A percentile compares a stretch with the other conserved stretches of the same genome.
phyloP scores from a whole-genome alignment of 2,797 vertebrate species.

The Neosalanx taihuensis region DNA sequence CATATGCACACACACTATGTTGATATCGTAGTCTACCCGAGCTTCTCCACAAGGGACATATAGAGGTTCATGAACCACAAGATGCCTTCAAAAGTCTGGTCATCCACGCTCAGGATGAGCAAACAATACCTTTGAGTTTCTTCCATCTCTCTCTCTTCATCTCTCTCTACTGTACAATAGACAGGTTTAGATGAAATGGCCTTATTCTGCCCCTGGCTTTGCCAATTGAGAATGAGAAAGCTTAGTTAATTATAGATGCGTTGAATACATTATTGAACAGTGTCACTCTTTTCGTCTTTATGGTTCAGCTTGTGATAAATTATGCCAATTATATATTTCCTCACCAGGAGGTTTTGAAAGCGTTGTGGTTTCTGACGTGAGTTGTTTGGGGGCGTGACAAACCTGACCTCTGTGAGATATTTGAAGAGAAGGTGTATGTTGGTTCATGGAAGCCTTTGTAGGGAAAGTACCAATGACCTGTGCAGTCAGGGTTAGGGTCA shows the following conservation, averaged over 20 bases:
- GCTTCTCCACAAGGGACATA: not conserved
- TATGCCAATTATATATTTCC: constrained; percentile 90
- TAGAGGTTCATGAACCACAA: not conserved
- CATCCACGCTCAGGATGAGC: no score
- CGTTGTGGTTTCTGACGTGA: constrained; percentile 64
- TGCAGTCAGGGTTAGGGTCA: constrained; percentile 54
- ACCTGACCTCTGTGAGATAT: constrained; percentile 55
- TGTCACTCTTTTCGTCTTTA: constrained; percentile 90
- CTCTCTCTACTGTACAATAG: constrained; percentile 45
- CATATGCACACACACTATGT: no score
- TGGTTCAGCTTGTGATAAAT: constrained; percentile 90
- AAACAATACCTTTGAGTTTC: no score
- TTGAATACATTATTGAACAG: constrained; percentile 91
- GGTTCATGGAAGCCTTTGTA: constrained; percentile 41
- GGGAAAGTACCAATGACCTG: constrained; percentile 41
- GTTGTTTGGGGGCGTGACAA: constrained; percentile 69
- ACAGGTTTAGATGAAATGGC: constrained; percentile 69
- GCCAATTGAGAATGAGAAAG: constrained; percentile 61
- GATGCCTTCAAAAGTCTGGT: no score
- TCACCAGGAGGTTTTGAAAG: constrained; percentile 76
- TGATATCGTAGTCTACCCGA: not conserved
- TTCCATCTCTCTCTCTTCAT: constrained; percentile 12
- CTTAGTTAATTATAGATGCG: constrained; percentile 89
- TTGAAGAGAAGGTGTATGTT: constrained; percentile 43
- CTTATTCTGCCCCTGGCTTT: constrained; percentile 47